Evolutionary conservation across 2,797 vertebrate genomes (phyloP).

Genomic region (Notamacropus eugenii): DNA sequence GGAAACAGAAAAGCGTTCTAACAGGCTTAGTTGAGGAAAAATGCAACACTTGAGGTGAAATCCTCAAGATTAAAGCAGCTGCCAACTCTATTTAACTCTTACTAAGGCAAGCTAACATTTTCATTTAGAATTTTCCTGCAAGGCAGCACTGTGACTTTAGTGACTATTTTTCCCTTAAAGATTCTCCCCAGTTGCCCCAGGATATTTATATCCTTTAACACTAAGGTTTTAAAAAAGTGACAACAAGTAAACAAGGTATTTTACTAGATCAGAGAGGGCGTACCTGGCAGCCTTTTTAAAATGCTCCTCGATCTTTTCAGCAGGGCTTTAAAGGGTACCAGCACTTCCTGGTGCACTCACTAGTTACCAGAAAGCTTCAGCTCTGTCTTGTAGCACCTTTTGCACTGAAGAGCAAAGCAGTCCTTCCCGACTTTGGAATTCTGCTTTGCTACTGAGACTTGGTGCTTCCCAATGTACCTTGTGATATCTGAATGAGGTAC

Average conservation of each 20-base stretch:
- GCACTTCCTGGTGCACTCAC: slow-evolving; percentile 51
- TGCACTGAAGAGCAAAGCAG: slow-evolving; percentile 5
- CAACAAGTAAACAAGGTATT: slow-evolving; percentile 35
- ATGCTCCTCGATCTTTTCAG: slow-evolving; percentile 61
- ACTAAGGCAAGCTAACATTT: slow-evolving; percentile 61
- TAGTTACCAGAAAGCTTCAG: not conserved
- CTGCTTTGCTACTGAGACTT: slow-evolving; percentile 60
- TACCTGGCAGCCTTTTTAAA: slow-evolving; percentile 67
- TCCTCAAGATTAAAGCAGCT: slow-evolving; percentile 80
- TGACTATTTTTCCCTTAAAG: slow-evolving; percentile 47
- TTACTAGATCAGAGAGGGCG: slow-evolving; percentile 17
- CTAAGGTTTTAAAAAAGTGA: slow-evolving; percentile 45
- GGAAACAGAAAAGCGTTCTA: slow-evolving; percentile 83
- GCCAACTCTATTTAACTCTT: slow-evolving; percentile 78
- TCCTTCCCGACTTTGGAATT: slow-evolving; percentile 52
- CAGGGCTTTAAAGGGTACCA: slow-evolving; percentile 26
- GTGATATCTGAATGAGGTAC: slow-evolving; percentile 65
- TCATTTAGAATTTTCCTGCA: not conserved
- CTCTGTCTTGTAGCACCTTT: slow-evolving; percentile 27
- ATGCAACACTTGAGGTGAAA: slow-evolving; percentile 83
- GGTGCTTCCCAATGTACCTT: slow-evolving; percentile 20
- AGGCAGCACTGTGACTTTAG: slow-evolving; percentile 27
- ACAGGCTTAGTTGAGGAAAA: slow-evolving; percentile 85
- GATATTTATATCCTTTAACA: slow-evolving; percentile 13
- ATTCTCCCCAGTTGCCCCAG: not conserved